Base-by-base conservation (phyloP, 2,888 invertebrate genomes). In the Cremastinae sp. region DNA sequence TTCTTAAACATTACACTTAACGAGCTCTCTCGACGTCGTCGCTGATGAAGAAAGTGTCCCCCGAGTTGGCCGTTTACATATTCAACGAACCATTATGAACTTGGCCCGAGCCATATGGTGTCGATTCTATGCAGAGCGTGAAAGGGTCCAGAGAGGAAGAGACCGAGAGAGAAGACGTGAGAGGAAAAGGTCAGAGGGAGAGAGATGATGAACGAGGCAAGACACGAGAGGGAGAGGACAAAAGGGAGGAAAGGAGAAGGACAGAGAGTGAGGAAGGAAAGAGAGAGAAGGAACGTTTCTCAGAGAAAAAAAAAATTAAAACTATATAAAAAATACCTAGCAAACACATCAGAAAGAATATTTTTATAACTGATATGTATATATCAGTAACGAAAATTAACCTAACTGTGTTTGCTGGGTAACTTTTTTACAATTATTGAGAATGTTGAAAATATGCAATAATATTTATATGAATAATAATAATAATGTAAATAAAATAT, bases 41-140 rank as follows among this genome's bases (percentile, higher is more conserved):
- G 68, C 51, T 74, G 59, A 74, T 74, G 62, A 69, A 74, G 71
- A 65, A 74, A 78, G 64, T 71, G 73, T 69, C 73, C 74, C 72
- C 28, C n/a, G 73, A 78, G 74, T 59, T 69, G 74, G 73, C 72
- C 80, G 79, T 84, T 83, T 81, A 78, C 82, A 80, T 80, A 82
- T 78, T 80, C 79, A 76, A 71, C 75, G 62, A 74, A 59, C 74
- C 76, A 79, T 84, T 84, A 82, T 81, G 79, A 82, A 83, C 79
- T 85, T 83, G 84, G 84, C 79, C 28, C 79, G 78, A 79, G 82
- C 83, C 85, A 85, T 85, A 85, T 85, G 85, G 85, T 81, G 84
- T 81, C 82, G 85, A 84, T 83, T 78, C 64, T 22, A 61, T 28
- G 28, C 16, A 58, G 82, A 78, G 79, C 80, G 82, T 61, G 28